A percentile compares a stretch with the other conserved stretches of the same genome.
These are phyloP conservation scores for Theristicus caerulescens DNA, from an alignment of 2,113 vertebrate species.

Conservation along the genomic window DNA sequence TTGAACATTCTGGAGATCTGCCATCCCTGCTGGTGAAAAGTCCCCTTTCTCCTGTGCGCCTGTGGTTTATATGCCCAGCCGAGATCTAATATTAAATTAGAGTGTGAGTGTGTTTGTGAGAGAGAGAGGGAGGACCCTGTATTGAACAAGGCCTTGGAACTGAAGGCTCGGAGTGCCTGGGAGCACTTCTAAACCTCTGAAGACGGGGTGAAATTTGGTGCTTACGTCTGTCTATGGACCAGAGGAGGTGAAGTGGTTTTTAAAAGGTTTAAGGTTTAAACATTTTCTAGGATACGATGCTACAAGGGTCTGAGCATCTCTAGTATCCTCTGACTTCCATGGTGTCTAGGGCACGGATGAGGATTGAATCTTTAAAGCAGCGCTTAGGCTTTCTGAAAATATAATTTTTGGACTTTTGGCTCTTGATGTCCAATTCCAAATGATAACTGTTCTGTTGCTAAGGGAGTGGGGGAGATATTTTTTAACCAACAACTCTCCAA, in stretches of 20 bases:
- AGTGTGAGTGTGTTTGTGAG: background rate
- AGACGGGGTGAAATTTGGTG: background rate
- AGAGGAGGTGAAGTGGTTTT: background rate
- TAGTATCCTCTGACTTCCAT: background rate
- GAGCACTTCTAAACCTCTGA: background rate
- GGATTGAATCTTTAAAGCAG: background rate
- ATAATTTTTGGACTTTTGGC: background rate
- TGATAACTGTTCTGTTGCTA: background rate
- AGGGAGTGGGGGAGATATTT: background rate
- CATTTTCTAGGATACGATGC: background rate
- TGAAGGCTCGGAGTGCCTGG: background rate
- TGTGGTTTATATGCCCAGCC: background rate
- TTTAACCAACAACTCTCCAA: background rate
- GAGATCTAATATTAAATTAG: background rate
- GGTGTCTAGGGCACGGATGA: background rate
- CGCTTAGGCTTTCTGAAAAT: background rate
- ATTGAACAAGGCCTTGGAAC: background rate
- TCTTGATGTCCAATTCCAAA: background rate
- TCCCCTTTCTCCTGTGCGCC: slow-evolving; percentile 16
- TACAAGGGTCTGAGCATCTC: background rate
- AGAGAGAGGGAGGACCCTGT: background rate
- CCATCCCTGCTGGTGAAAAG: slow-evolving; percentile 46
- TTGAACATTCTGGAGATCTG: slow-evolving; percentile 57
- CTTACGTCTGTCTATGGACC: background rate
- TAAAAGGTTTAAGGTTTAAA: background rate